Base-by-base conservation (phyloP, 2,888 invertebrate species). In the Diarsia dahlii region DNA sequence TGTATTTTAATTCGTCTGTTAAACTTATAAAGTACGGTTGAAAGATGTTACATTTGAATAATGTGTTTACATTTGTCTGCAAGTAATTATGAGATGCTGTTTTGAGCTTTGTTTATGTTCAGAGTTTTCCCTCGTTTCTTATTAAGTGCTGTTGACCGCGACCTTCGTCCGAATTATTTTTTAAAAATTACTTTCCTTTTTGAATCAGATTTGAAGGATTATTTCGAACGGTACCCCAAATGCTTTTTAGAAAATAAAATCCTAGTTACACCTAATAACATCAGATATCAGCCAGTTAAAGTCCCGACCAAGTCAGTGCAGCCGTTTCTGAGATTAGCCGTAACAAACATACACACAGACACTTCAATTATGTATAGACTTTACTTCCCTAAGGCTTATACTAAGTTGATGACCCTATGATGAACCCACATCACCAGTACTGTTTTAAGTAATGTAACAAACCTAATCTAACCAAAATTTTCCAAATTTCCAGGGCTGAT, bases 401-500 rank as follows among this genome's bases (percentile, higher is more conserved):
- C 9, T n/a, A 5, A n/a, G 54, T 28, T 28, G 28, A 28, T 28
- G 28, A 28, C 28, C 28, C 52, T 52, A 20, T 56, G n/a, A 4
- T 13, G 1, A 5, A 13, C 13, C 5, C 54, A 23, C 54, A 12
- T 58, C 58, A 28, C 15, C 8, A 58, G 8, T 15, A 1, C 23
- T 28, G 15, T 28, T 28, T 18, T 15, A 18, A 28, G 28, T 28
- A 8, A 28, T 58, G 58, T 18, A 60, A 4, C 18, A 23, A 73
- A 73, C 15, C 50, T 20, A 6, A 39, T 15, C 20, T 74, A 45
- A 72, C 8, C 8, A 45, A 28, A 9, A 3, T 8, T 52, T 60
- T 18, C 2, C 0, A 8, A 0, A 13, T 15, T 91, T 91, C 3
- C 94, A 96, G 96, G 91, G 15, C 15, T 88, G 0, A 58, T 95